Percentiles rank a stretch among this genome's conserved stretches.
phyloP scores from a whole-genome alignment of 2,888 invertebrate species.

The Sarcophaga subvicina region DNA sequence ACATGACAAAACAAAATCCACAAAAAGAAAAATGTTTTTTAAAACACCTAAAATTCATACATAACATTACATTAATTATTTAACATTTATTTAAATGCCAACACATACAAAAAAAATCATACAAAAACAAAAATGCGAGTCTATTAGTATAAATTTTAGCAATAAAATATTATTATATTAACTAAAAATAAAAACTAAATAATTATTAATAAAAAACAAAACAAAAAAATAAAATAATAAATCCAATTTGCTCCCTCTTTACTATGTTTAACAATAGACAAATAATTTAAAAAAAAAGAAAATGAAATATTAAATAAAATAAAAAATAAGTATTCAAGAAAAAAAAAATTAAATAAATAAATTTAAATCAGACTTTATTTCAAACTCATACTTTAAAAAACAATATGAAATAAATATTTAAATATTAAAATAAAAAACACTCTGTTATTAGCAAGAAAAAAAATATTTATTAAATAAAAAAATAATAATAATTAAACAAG shows the following conservation, averaged over 20 bases:
- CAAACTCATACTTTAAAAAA: slow-evolving; percentile 54
- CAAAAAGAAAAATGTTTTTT: too few species aligned
- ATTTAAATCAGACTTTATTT: slow-evolving; percentile 20
- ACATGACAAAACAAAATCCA: too few species aligned
- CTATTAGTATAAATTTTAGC: slow-evolving; percentile 65
- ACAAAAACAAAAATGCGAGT: slow-evolving; percentile 38
- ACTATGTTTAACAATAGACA: slow-evolving; percentile 40
- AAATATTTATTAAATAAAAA: slow-evolving; percentile 17
- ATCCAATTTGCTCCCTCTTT: slow-evolving; percentile 52
- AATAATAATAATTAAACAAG: slow-evolving; percentile 20
- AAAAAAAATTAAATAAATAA: slow-evolving; percentile 24
- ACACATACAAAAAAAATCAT: too few species aligned
- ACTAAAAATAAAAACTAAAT: background rate
- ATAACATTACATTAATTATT: slow-evolving; percentile 8
- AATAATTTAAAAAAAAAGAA: slow-evolving; percentile 36
- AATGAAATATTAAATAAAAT: slow-evolving; percentile 20
- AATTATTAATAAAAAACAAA: background rate
- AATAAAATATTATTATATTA: slow-evolving; percentile 4
- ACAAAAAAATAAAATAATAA: background rate
- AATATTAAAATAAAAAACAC: slow-evolving; percentile 40
- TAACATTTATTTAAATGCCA: too few species aligned
- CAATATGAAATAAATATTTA: slow-evolving; percentile 33
- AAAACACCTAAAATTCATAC: slow-evolving; percentile 20
- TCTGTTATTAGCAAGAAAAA: slow-evolving; percentile 58
- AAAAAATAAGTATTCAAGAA: background rate